Conservation (phyloP, 2,888 invertebrate species). For the Psylliodes chrysocephalus region DNA sequence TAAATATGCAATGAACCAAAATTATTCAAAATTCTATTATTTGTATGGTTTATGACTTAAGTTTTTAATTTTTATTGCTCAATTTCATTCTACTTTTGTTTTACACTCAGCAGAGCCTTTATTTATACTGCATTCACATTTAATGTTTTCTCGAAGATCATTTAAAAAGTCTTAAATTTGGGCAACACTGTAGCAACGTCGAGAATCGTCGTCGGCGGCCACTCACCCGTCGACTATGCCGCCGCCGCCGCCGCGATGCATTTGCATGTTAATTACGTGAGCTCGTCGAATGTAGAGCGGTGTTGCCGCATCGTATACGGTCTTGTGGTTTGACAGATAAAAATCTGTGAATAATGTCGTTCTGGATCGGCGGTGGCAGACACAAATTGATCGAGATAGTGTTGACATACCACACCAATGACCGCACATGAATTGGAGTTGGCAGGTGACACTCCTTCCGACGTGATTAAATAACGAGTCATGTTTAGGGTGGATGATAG, state of each 20-base stretch:
- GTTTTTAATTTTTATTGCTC: too few species aligned
- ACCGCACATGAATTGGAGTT: background rate
- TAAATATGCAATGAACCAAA: too few species aligned
- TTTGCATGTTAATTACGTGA: slow-evolving; percentile 57
- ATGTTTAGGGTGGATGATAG: background rate
- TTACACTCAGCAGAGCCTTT: too few species aligned
- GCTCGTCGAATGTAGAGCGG: slow-evolving; percentile 44
- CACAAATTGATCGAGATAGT: slow-evolving; percentile 32
- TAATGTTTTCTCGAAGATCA: background rate
- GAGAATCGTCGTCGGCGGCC: slow-evolving; percentile 16
- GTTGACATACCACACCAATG: slow-evolving; percentile 5
- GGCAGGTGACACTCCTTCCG: background rate
- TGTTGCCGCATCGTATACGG: slow-evolving; percentile 39
- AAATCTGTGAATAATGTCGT: slow-evolving; percentile 53
- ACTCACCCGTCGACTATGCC: slow-evolving; percentile 31
- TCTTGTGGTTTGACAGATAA: slow-evolving; percentile 50
- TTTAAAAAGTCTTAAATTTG: background rate
- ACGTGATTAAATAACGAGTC: background rate
- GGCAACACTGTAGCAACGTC: slow-evolving; percentile 9
- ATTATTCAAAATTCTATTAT: too few species aligned
- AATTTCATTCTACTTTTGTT: too few species aligned
- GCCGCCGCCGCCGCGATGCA: slow-evolving; percentile 38
- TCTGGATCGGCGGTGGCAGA: slow-evolving; percentile 39
- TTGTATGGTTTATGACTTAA: too few species aligned
- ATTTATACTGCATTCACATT: too few species aligned